Base-by-base conservation (phyloP, 2,113 vertebrate genomes). In the Lasiurus borealis region DNA sequence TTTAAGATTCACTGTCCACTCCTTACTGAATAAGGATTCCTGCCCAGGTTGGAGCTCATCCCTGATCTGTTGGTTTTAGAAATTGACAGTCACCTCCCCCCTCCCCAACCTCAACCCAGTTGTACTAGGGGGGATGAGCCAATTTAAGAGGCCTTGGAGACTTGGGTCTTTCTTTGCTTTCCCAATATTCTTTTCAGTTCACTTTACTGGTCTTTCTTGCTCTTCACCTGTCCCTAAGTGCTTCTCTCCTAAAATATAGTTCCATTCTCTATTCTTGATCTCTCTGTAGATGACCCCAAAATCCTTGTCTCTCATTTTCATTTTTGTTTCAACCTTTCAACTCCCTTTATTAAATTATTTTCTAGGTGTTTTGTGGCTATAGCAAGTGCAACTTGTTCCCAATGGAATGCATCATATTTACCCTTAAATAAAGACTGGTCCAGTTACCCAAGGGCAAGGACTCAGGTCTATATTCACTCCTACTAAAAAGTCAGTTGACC, bases 301-400 rank as follows among this genome's bases (percentile, higher is more conserved):
- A 66, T 81, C 21, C 23, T 82, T 23, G 40, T 21, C 19, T 78
- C 34, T 76, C 12, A 36, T 54, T 81, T 78, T 80, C 44, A 36
- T 40, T 96, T 93, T 91, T 66, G 40, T 73, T 27, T 48, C n/a
- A 46, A 18, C 5, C 27, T 62, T 85, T 16, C 27, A 73, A 57
- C 48, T 93, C 48, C 14, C 14, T 85, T 8, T n/a, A 81, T 34
- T 52, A 84, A 90, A 77, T 31, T 68, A 82, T 40, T 97, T 78
- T 76, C 29, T 81, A 82, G 27, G 48, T 69, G 59, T 95, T 88
- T 95, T 75, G 57, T 34, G 34, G 40, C 29, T 69, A 72, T 62
- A 77, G 69, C 34, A 48, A 85, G 7, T 73, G 40, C 21, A 36
- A 48, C n/a, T 66, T 75, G 9, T 78, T 71, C 21, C 5, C 78